Base-by-base conservation (phyloP, 2,797 vertebrate species). In the Craterocephalus amniculus region DNA sequence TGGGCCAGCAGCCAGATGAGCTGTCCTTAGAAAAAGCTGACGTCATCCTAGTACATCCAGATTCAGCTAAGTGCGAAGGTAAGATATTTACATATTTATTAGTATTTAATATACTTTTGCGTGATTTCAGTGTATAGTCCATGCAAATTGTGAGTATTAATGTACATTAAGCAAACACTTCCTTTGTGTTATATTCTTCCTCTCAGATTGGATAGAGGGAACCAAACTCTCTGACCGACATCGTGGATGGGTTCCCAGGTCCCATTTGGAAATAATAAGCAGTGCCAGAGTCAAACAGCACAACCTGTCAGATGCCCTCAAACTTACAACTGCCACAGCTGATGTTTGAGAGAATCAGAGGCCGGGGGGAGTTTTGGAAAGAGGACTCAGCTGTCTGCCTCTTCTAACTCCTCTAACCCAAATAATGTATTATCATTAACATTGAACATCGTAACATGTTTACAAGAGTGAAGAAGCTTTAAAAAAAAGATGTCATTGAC, bases 21-120 rank as follows among this genome's bases (percentile, higher is more conserved):
- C 65, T 99, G 78, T 96, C 94, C 0, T 87, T 99, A 69, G 97
- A 99, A 88, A 99, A 99, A 89, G 98, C 97, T 0, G 97, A 99
- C 0, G 93, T 99, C 56, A 85, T 99, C 55, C 92, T 99, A 79
- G 95, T 97, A 72, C 96, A 95, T 70, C 94, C 95, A 85, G 89
- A 96, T 60, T n/a, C 45, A 1, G 45, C 45, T 48, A 96, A 95
- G 90, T 95, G 86, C 2, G 97, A 99, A 24, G 93, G 97, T 99
- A 90, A 96, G 95, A 58, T n/a, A 18, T 36, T 67, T 27, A 9
- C n/a, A 57, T 27, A 24, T 54, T 4, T 26, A n/a, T 48, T n/a
- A n/a, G n/a, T n/a, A n/a, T n/a, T n/a, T n/a, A 14, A 43, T 24
- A 14, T 56, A 34, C 13, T 56, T 1, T 0, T 43, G 2, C 20